A percentile compares a stretch with the other conserved stretches of the same genome.
Evolutionary conservation across 2,797 vertebrate species (phyloP).

Genomic region (Pterois miles): DNA sequence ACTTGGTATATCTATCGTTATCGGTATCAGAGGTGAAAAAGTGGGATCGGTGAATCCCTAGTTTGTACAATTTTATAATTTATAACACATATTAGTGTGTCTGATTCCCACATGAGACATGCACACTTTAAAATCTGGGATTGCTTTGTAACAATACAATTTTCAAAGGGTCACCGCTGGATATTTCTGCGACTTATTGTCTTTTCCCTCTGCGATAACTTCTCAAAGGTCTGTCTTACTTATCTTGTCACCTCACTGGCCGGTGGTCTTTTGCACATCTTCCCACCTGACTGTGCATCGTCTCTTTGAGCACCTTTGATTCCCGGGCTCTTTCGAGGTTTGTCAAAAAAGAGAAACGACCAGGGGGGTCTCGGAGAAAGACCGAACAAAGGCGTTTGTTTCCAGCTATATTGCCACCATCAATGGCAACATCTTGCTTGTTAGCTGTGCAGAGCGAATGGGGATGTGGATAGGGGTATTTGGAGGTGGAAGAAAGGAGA

Average conservation of each 20-base stretch:
- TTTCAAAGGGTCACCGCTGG: neutral
- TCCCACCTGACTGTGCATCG: slow-evolving; percentile 50
- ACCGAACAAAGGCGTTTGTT: slow-evolving; percentile 80
- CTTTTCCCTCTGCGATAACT: slow-evolving; percentile 32
- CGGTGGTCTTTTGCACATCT: slow-evolving; percentile 46
- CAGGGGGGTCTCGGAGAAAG: slow-evolving; percentile 72
- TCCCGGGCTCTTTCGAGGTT: slow-evolving; percentile 65
- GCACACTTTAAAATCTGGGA: neutral
- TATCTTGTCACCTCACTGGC: slow-evolving; percentile 37
- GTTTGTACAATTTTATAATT: neutral
- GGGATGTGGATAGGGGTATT: slow-evolving; percentile 82
- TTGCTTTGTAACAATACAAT: neutral
- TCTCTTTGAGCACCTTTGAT: slow-evolving; percentile 70
- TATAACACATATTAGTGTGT: neutral
- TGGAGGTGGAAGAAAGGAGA: slow-evolving; percentile 84
- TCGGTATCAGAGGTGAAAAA: neutral
- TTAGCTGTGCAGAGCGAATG: slow-evolving; percentile 76
- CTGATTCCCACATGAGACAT: neutral
- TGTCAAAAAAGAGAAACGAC: slow-evolving; percentile 50
- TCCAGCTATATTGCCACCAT: slow-evolving; percentile 77
- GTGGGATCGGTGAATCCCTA: neutral
- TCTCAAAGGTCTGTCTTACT: slow-evolving; percentile 13
- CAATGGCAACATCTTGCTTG: slow-evolving; percentile 80
- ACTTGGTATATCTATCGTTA: too few species aligned
- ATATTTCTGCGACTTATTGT: slow-evolving; percentile 21